These are phyloP conservation scores for Rotaria sp. DNA, from an alignment of 2,888 invertebrate species.

Conservation along the genomic window DNA sequence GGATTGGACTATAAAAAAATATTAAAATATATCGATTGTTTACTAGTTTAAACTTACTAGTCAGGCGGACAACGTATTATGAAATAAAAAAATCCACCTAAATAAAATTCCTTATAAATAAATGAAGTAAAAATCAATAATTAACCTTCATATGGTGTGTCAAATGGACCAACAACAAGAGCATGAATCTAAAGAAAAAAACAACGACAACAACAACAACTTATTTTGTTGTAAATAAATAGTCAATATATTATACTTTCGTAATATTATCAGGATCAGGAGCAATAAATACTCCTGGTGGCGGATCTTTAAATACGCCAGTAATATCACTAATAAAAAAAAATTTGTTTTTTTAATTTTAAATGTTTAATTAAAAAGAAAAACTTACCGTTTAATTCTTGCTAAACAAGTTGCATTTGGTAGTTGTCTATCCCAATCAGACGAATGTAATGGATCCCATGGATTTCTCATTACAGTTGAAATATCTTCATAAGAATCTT, in stretches of 20 bases:
- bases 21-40: not conserved
- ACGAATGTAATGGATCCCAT: not conserved
- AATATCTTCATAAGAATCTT: not conserved
- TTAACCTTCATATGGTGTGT: not conserved
- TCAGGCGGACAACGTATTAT: constrained; percentile 60
- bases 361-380: not conserved
- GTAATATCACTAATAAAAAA: not conserved
- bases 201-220: too few species aligned
- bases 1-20: constrained; percentile 54
- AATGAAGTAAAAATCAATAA: not conserved
- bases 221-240: not conserved
- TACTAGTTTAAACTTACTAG: constrained; percentile 43
- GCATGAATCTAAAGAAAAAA: constrained; percentile 2
- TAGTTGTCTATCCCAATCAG: not conserved
- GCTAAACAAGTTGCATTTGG: not conserved
- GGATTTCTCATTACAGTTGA: not conserved
- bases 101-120: constrained; percentile 59
- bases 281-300: not conserved
- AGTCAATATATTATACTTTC: not conserved
- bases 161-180: not conserved
- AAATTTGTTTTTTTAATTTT: not conserved
- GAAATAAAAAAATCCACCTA: constrained; percentile 59
- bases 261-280: not conserved
- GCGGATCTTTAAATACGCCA: not conserved
- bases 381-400: not conserved